phyloP scores from a whole-genome alignment of 2,888 invertebrate genomes.

The Chalcis sispes region DNA sequence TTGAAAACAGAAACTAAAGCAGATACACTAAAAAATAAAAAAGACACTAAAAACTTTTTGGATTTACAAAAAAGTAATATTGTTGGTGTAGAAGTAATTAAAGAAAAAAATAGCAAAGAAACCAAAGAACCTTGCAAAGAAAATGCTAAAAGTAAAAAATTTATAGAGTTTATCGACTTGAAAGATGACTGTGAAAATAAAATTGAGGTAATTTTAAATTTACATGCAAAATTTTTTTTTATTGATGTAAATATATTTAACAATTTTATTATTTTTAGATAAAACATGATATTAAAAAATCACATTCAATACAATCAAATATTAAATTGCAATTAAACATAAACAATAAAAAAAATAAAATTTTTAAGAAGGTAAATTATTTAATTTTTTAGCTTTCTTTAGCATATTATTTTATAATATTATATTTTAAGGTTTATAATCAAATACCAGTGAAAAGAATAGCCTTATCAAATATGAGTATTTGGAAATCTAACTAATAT shows the following conservation, averaged over 20 bases:
- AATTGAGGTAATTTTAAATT: too few species aligned
- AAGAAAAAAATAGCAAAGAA: background rate
- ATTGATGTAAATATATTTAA: too few species aligned
- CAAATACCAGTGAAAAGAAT: slow-evolving; percentile 34
- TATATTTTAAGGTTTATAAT: slow-evolving; percentile 18
- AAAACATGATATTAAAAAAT: background rate
- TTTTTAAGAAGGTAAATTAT: slow-evolving; percentile 38
- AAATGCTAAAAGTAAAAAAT: background rate
- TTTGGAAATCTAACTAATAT: slow-evolving; percentile 30
- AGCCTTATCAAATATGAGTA: slow-evolving; percentile 30
- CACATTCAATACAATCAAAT: background rate
- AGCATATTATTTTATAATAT: background rate
- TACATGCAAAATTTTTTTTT: too few species aligned
- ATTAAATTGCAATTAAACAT: background rate
- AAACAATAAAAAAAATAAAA: slow-evolving; percentile 12
- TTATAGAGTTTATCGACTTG: background rate
- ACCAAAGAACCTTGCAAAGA: background rate
- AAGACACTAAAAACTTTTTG: background rate
- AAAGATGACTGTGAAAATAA: too few species aligned
- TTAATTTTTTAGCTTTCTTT: background rate
- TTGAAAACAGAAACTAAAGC: background rate
- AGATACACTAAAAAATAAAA: background rate
- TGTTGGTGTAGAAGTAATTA: background rate
- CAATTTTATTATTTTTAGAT: slow-evolving; percentile 4
- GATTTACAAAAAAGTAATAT: background rate